Evolutionary conservation across 2,888 invertebrate genomes (phyloP), one percentile per base, ranked within the genome.

Genomic region (Hyposoter dolosus): DNA sequence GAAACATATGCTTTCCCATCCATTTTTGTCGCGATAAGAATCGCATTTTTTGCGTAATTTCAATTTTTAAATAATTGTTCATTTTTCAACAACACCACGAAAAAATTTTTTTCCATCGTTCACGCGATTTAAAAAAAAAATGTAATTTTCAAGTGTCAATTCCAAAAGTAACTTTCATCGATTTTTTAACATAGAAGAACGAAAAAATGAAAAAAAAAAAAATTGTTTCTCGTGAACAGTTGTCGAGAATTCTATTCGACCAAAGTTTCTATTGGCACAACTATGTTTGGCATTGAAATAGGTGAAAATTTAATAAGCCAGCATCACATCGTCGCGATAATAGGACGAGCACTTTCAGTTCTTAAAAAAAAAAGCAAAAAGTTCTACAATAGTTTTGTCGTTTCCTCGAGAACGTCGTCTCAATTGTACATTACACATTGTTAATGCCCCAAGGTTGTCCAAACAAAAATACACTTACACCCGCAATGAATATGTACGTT

Each of bases 401-500:
- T 68, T 84, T 84, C 28, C 71, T 12, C 50, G 43, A 9, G 63
- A 80, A 35, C 23, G 5, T 77, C 50, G 72, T 19, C 15, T 45
- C 43, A 50, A 69, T 69, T 75, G 68, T 71, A 65, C 32, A 45
- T 84, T 60, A 12, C 32, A 15, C 40, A 40, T 40, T 76, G 53
- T 50, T 68, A 65, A 35, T 47, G 53, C 23, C 45, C 53, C 69
- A 75, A 85, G 78, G 75, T 69, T 82, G 53, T 75, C 71, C 53
- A 76, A 85, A 85, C 60, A 78, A 74, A 82, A 82, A 75, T 76
- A 71, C 82, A n/a, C 69, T 53, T 19, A 43, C 12, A 63, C 23
- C 53, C 60, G 12, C 15, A 35, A 10, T 17, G 35, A 15, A 9
- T 28, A 69, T 35, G 12, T 28, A 47, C 40, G 23, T 50, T 43